Evolutionary conservation across 2,888 invertebrate species (phyloP).

Genomic region (Adelphocoris suturalis): DNA sequence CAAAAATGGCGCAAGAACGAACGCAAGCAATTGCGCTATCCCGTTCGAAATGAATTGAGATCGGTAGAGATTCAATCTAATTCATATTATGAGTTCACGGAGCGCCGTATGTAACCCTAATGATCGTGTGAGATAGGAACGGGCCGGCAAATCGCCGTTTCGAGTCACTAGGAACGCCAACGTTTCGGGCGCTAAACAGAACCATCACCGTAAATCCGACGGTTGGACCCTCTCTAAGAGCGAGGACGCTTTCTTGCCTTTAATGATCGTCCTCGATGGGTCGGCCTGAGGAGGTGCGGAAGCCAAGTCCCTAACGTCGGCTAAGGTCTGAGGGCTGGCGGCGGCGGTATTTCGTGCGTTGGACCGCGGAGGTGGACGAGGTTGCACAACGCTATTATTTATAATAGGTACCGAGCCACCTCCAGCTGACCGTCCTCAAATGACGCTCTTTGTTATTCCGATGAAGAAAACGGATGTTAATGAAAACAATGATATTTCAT

Average conservation of each 20-base stretch:
- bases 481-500: too few relatives aligned
- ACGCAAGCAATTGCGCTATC: too few relatives aligned
- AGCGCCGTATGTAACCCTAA: neutral
- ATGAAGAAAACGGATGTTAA: too few relatives aligned
- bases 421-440: neutral
- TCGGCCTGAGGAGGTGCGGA: neutral
- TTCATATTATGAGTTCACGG: neutral
- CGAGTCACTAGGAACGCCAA: neutral
- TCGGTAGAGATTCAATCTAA: neutral
- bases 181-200: constrained; percentile 36
- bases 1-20: too few relatives aligned
- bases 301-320: neutral
- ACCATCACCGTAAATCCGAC: constrained; percentile 24
- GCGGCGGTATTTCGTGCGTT: neutral
- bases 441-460: neutral
- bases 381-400: neutral
- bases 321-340: too few relatives aligned
- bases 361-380: neutral
- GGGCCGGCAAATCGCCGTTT: neutral
- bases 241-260: constrained; percentile 4
- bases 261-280: neutral
- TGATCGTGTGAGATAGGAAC: neutral
- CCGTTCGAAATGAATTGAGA: neutral
- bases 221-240: neutral
- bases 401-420: too few relatives aligned